These are phyloP conservation scores for Dasypus novemcinctus DNA, from an alignment of 2,113 vertebrate genomes.

Conservation along the genomic window DNA sequence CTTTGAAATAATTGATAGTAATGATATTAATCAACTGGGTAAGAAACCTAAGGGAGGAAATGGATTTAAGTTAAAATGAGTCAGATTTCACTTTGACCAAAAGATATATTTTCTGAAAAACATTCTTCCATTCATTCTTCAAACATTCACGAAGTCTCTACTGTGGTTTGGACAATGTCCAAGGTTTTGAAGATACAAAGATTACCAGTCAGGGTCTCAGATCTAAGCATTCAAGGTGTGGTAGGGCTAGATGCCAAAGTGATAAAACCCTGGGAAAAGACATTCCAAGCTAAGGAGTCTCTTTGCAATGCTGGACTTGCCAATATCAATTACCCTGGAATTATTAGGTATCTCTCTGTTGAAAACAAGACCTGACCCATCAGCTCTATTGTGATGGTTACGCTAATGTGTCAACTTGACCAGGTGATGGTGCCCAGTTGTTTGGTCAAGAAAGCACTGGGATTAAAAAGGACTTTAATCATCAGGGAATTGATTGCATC, in stretches of 20 bases:
- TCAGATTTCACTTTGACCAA: neutral
- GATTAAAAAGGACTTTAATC: too few species aligned
- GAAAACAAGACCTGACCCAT: neutral
- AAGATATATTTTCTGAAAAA: neutral
- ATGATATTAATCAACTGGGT: conserved; percentile 31
- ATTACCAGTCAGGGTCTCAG: neutral
- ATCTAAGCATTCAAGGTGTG: neutral
- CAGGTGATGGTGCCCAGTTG: too few species aligned
- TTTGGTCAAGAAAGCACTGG: too few species aligned
- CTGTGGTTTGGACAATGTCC: neutral
- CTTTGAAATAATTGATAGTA: neutral
- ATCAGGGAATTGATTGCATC: too few species aligned
- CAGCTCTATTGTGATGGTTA: too few species aligned
- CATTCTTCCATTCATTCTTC: neutral
- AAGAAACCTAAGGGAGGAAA: conserved; percentile 23
- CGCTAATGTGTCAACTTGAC: too few species aligned
- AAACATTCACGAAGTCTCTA: neutral
- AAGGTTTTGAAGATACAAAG: neutral
- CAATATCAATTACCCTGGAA: neutral
- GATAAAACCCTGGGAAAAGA: neutral
- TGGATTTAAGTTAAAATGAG: conserved; percentile 5
- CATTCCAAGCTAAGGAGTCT: neutral
- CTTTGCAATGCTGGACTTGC: neutral
- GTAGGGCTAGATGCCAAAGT: neutral
- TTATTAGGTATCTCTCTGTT: neutral